Evolutionary conservation across 2,888 invertebrate species (phyloP), one percentile per base, ranked within the genome.

Genomic region (Heliconius ethilla): DNA sequence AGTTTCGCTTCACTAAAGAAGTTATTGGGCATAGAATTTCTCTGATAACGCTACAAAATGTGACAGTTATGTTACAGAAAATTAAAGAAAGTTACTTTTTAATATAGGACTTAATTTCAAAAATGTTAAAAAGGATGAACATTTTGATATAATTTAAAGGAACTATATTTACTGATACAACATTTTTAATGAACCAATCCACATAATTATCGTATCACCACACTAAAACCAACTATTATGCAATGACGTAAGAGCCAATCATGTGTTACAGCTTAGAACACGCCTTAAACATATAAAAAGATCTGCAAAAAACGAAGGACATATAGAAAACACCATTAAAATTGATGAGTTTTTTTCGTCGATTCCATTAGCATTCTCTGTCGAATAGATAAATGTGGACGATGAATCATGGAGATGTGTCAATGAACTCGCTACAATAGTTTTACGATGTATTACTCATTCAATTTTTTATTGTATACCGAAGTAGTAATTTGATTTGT

Each of bases 341-440:
- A 89, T 89, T 89, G 88, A 90, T 89, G 89, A 89, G 84, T 91
- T 89, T 92, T 89, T 86, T 84, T 75, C 79, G 75, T 82, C 80
- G 82, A 82, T 83, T 82, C 82, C 83, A 85, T 82, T 85, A 83
- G 82, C 80, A 84, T 82, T 82, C 82, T 84, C 82, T 73, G 82
- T 83, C 79, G 80, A 80, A 75, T 84, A 87, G 89, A 90, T 90
- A 89, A 88, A 89, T 87, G 84, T 79, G 76, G 82, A 84, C 84
- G 82, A 84, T 90, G 90, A 90, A 88, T 89, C 90, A 89, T 83
- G 83, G 81, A 76, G 72, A 79, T 83, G 83, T 84, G 88, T 86
- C 88, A 85, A 82, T 86, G 89, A 88, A 86, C 88, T 83, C 81
- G 27, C 80, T 81, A 86, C 86, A 87, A 87, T 86, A 82, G 83